Percentiles rank a stretch among this genome's conserved stretches.
These are phyloP conservation scores for Setipinna tenuifilis DNA, from an alignment of 2,797 vertebrate genomes.

Conservation along the genomic window DNA sequence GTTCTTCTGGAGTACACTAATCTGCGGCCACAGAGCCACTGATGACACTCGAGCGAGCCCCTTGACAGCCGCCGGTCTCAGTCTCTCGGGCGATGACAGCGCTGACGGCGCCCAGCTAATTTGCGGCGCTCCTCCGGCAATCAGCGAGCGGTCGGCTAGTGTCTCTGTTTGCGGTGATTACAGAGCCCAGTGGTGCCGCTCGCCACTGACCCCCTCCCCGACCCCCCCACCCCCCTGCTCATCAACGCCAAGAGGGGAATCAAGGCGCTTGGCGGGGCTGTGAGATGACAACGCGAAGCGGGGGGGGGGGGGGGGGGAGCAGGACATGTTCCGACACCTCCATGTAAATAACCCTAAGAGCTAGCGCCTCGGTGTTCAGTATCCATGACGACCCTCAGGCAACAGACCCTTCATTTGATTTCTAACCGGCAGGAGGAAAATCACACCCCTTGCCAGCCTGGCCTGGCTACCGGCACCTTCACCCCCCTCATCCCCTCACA, in stretches of 20 bases:
- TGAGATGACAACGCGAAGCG: not conserved
- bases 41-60: constrained; percentile 5
- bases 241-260: constrained; percentile 6
- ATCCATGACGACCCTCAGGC: not conserved
- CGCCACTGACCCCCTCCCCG: not conserved
- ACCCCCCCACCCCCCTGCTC: not conserved
- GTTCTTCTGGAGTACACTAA: not conserved
- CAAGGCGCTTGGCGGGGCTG: not conserved
- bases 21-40: not conserved
- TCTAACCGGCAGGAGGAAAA: not conserved
- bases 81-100: no score
- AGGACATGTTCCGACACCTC: not conserved
- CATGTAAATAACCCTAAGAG: not conserved
- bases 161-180: constrained; percentile 16
- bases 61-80: not conserved
- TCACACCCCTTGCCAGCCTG: not conserved
- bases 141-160: not conserved
- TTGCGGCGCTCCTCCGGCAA: not conserved
- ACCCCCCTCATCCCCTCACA: no score
- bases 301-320: no score
- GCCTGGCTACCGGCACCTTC: not conserved
- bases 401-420: constrained; percentile 12
- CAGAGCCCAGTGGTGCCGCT: not conserved
- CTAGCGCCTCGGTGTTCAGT: not conserved
- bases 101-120: not conserved